phyloP scores from a whole-genome alignment of 2,888 invertebrate genomes.

The Volucella inflata region DNA sequence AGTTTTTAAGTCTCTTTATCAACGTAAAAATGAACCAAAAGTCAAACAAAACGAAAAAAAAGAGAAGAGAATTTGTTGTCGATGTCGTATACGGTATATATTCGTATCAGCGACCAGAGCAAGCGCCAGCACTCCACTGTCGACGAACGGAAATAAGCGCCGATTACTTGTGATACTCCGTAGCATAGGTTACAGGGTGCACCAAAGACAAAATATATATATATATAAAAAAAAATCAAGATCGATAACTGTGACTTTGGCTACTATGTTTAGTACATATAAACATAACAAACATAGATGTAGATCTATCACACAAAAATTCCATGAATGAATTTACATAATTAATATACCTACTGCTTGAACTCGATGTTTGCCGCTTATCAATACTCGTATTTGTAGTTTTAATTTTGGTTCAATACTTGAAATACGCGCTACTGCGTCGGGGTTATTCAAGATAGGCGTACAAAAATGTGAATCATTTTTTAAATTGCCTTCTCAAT shows the following conservation, averaged over 20 bases:
- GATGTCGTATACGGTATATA: slow-evolving; percentile 24
- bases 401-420: not conserved
- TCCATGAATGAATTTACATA: slow-evolving; percentile 60
- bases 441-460: not conserved
- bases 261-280: not conserved
- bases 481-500: too few relatives aligned
- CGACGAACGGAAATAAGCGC: slow-evolving; percentile 59
- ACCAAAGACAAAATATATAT: not conserved
- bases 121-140: slow-evolving; percentile 43
- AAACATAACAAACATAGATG: not conserved
- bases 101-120: not conserved
- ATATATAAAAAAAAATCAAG: not conserved
- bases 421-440: not conserved
- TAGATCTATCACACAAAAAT: slow-evolving; percentile 19
- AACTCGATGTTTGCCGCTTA: slow-evolving; percentile 4
- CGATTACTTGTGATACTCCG: slow-evolving; percentile 27
- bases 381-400: slow-evolving; percentile 2
- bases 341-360: slow-evolving; percentile 15
- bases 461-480: slow-evolving; percentile 14
- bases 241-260: slow-evolving; percentile 28
- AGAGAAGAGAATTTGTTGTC: slow-evolving; percentile 36
- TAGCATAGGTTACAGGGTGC: slow-evolving; percentile 56
- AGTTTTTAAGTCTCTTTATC: slow-evolving; percentile 58
- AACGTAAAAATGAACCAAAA: slow-evolving; percentile 10
- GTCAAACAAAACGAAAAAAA: slow-evolving; percentile 7